Percentiles rank a stretch among this genome's conserved stretches.
Evolutionary conservation across 35 echinoderm and acorn worm species (phyloP).

Genomic region (Anneissia japonica): DNA sequence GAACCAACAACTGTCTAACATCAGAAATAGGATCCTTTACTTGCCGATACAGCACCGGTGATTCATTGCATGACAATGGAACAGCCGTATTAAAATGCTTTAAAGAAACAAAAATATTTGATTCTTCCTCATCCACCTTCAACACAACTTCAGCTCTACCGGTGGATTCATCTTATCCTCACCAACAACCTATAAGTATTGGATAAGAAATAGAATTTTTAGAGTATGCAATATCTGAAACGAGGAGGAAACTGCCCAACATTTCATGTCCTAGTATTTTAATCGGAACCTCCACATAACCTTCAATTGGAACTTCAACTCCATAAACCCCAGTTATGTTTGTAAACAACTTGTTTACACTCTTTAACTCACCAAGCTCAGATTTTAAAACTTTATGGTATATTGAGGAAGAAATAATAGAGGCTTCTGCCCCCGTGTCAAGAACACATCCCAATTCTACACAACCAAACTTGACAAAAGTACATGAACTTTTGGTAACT

Average conservation of each 20-base stretch:
- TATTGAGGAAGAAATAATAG: conserved; percentile 36
- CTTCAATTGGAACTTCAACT: conserved; percentile 27
- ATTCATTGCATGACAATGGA: neutral
- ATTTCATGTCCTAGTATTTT: too few relatives aligned
- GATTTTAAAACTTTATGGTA: conserved; percentile 1
- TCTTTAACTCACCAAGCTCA: neutral
- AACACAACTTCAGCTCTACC: neutral
- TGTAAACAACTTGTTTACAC: too few relatives aligned
- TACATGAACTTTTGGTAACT: conserved; percentile 29
- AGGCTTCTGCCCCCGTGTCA: conserved; percentile 52
- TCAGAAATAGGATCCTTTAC: neutral
- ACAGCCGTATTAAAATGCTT: too few relatives aligned
- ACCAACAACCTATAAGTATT: neutral
- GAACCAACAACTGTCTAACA: neutral
- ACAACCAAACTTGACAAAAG: conserved; percentile 18
- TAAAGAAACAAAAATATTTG: too few relatives aligned
- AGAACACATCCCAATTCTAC: conserved; percentile 32
- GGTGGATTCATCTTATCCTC: neutral
- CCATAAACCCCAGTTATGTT: too few relatives aligned
- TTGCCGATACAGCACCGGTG: neutral
- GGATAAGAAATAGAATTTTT: neutral
- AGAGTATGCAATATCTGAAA: neutral
- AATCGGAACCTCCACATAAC: neutral
- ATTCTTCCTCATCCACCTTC: too few relatives aligned
- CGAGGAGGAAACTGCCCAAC: neutral